Evolutionary conservation across 2,888 invertebrate genomes (phyloP).

Genomic region (Acanthosoma haemorrhoidale): DNA sequence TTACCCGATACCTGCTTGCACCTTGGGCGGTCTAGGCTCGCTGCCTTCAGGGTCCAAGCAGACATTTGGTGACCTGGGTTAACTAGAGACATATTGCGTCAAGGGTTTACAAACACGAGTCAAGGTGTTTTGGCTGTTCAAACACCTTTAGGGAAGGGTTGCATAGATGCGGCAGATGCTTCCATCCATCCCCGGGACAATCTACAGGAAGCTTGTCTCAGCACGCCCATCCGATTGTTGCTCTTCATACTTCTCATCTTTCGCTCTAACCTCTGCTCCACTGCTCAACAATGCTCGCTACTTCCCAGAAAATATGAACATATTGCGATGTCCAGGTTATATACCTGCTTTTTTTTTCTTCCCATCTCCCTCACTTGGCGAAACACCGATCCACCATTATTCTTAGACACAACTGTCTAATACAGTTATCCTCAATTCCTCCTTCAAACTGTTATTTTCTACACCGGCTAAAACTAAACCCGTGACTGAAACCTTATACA

Average conservation of each 20-base stretch:
- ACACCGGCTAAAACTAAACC: too few species aligned
- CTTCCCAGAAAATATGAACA: neutral
- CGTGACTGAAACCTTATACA: too few species aligned
- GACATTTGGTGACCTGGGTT: neutral
- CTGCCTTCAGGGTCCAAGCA: neutral
- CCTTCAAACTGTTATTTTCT: too few species aligned
- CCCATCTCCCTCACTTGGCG: neutral
- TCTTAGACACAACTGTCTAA: neutral
- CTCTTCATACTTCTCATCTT: neutral
- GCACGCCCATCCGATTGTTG: constrained; percentile 21
- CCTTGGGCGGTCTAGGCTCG: neutral
- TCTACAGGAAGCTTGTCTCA: constrained; percentile 17
- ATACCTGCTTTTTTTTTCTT: constrained; percentile 9
- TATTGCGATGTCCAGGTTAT: neutral
- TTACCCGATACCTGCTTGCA: neutral
- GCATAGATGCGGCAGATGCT: constrained; percentile 14
- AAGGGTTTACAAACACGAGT: constrained; percentile 13
- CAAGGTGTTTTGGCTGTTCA: constrained; percentile 16
- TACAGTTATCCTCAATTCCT: neutral
- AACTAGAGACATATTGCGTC: constrained; percentile 21
- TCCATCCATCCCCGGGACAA: neutral
- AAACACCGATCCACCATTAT: too few species aligned
- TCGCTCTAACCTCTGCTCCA: neutral
- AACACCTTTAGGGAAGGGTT: constrained; percentile 27
- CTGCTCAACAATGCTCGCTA: neutral